Evolutionary conservation across 2,888 invertebrate species (phyloP), one percentile per base, ranked within the genome.

Genomic region (Mamestra brassicae): DNA sequence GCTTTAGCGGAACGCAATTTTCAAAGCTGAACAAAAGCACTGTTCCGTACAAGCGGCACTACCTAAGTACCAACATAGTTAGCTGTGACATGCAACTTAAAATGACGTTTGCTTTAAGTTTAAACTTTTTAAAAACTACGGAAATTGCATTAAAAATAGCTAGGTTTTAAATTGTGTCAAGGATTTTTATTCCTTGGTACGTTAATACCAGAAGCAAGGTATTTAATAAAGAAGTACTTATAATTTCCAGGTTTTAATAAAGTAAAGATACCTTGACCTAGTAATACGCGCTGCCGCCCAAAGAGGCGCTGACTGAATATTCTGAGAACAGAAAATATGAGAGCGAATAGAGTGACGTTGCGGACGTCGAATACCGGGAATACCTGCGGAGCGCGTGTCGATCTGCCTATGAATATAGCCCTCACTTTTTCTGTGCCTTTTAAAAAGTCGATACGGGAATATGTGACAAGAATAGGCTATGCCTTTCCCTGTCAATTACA

Each of bases 231-330:
- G 45, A 38, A 74, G 11, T 62, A 75, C 52, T 52, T 60, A 58
- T 68, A 73, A 71, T 68, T 70, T 79, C 58, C 61, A 75, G 55
- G 54, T 72, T 73, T 75, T 72, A 75, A 75, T 79, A 79, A 70
- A 70, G 54, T 58, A 58, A 52, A 78, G 45, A 69, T 52, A 71
- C 73, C 71, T 80, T 80, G 82, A 58, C 71, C 62, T 52, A 66
- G 61, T 68, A 78, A 67, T 55, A 26, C 52, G 26, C 67, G 60
- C 38, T 57, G 17, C 58, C 52, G 34, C 8, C 65, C 57, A 68
- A 71, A 65, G 81, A 68, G 52, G 45, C 45, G 60, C 64, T 74
- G 34, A 38, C 80, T 76, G 68, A 81, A 77, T 81, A 73, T 81
- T 71, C 52, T 45, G 42, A 78, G 78, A 72, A 70, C 67, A 63